Conservation (phyloP, 2,797 vertebrate genomes). For the Nothura maculosa region DNA sequence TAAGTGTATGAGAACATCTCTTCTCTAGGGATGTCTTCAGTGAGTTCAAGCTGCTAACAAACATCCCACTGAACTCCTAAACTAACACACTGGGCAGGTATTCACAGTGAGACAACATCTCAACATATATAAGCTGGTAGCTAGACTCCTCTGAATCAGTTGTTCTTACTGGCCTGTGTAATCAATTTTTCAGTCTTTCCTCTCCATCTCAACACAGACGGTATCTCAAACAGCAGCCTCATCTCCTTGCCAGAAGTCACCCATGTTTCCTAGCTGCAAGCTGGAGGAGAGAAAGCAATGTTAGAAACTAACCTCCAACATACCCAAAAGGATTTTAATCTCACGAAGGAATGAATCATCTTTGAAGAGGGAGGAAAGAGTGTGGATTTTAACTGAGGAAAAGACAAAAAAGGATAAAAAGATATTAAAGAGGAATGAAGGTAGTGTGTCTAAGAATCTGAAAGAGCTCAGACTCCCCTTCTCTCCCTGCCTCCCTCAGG, state of each 20-base stretch:
- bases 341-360: accelerated
- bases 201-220: slow-evolving; percentile 9
- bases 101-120: background rate
- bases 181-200: background rate
- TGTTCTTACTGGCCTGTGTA: background rate
- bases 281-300: background rate
- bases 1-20: background rate
- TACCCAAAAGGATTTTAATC: background rate
- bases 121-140: background rate
- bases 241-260: background rate
- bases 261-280: background rate
- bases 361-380: background rate
- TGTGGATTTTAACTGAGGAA: background rate
- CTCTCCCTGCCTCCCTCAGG: background rate
- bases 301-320: background rate
- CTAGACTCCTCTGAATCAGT: background rate
- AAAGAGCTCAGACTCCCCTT: background rate
- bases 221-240: slow-evolving; percentile 7
- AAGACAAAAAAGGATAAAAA: background rate
- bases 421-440: background rate
- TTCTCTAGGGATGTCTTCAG: background rate
- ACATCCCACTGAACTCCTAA: background rate
- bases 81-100: background rate
- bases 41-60: background rate
- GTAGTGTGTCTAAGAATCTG: accelerated